Evolutionary conservation across 2,797 vertebrate species (phyloP).

Genomic region (Acomys russatus): DNA sequence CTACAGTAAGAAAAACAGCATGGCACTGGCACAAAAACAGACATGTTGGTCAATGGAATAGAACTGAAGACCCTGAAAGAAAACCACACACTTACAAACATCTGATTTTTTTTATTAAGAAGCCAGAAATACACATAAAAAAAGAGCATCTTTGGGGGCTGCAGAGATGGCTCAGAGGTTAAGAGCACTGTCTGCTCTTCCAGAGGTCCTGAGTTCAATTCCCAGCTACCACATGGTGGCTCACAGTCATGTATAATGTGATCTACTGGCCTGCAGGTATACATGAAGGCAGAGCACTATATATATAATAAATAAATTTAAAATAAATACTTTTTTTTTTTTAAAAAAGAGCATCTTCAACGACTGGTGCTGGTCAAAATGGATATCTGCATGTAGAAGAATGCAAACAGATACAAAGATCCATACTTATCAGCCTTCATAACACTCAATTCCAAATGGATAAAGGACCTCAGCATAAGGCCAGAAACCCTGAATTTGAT

Average conservation of each 20-base stretch:
- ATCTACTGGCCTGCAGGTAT: too few species aligned
- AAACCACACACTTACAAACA: background rate
- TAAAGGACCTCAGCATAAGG: background rate
- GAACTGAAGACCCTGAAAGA: background rate
- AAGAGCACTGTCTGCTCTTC: too few species aligned
- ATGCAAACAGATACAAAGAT: background rate
- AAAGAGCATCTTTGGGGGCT: background rate
- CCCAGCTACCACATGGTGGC: too few species aligned
- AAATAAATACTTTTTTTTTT: too few species aligned
- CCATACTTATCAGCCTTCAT: background rate
- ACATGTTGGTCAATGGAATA: background rate
- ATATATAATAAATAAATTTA: too few species aligned
- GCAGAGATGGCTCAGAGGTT: too few species aligned
- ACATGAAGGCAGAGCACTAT: too few species aligned
- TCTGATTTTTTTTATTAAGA: background rate
- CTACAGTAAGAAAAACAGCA: background rate
- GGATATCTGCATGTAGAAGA: background rate
- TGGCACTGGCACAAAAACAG: background rate
- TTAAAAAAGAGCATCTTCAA: background rate
- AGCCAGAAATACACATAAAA: background rate
- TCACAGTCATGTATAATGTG: too few species aligned
- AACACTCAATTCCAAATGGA: background rate
- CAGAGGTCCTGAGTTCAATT: too few species aligned
- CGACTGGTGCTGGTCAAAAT: background rate
- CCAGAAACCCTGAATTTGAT: background rate